These are phyloP conservation scores for Tetramorium alpestre DNA, from an alignment of 1,140 invertebrate genomes.

Conservation along the genomic window DNA sequence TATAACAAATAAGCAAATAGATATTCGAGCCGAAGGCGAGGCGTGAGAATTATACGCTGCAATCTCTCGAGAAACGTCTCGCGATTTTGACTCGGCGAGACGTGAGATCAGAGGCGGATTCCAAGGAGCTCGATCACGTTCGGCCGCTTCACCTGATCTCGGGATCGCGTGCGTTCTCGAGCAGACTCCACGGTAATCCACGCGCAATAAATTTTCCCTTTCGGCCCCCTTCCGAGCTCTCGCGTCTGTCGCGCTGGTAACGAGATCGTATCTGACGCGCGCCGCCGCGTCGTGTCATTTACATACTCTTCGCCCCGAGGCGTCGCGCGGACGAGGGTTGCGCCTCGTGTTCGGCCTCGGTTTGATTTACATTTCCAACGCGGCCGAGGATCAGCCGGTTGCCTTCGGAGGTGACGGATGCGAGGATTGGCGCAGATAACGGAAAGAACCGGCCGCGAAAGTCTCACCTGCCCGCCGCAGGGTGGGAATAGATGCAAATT, in stretches of 20 bases:
- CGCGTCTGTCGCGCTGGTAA: constrained; percentile 70
- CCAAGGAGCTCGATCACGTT: neutral
- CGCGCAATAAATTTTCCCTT: constrained; percentile 67
- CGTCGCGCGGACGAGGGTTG: constrained; percentile 54
- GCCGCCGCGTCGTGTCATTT: constrained; percentile 79
- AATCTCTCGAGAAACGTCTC: neutral
- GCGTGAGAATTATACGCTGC: neutral
- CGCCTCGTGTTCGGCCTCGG: constrained; percentile 19
- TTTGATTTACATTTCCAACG: constrained; percentile 73
- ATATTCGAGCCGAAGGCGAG: neutral
- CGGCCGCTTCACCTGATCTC: neutral
- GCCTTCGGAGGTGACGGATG: constrained; percentile 51
- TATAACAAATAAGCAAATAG: neutral
- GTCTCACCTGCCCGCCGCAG: constrained; percentile 28
- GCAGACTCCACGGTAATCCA: constrained; percentile 42
- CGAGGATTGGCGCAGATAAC: neutral
- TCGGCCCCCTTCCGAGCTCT: neutral
- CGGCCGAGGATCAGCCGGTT: constrained; percentile 10
- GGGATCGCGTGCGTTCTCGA: neutral
- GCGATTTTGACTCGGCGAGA: neutral
- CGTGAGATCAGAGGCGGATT: neutral
- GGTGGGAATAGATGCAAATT: constrained; percentile 32
- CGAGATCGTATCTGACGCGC: constrained; percentile 78
- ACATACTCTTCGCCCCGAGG: constrained; percentile 80
- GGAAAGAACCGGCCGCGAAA: constrained; percentile 30